Evolutionary conservation across 1,140 invertebrate genomes (phyloP), one percentile per base, ranked within the genome.

Genomic region (Anastrepha ludens): DNA sequence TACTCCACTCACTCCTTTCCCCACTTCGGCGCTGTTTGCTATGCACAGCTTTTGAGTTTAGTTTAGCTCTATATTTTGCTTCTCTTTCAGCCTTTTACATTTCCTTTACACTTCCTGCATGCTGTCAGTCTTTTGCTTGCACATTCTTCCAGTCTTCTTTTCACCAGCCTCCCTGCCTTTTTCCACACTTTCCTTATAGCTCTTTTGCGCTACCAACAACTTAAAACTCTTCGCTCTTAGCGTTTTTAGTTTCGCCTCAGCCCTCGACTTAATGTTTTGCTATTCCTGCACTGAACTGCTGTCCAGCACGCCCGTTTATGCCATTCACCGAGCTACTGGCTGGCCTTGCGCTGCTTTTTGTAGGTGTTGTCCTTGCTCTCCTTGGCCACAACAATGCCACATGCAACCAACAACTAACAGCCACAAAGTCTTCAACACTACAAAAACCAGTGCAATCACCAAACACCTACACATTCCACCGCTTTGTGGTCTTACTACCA

Each of bases 391-490:
- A 74, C 39, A 5, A 74, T 74, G 70, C 44, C 44, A 44, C 70
- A 17, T 47, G 6, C 44, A 74, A 47, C 44, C 70, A 47, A 41
- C 44, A 74, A 41, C 70, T 74, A 50, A 50, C 13, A 74, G 70
- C 70, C 44, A 17, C 70, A 74, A 74, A 74, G 47, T 47, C 70
- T 50, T 74, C 15, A 74, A 47, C 70, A 47, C 11, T 74, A 74
- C 44, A 13, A 74, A 74, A 74, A 47, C 44, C 41, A 74, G 47
- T 74, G 64, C 64, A 67, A 41, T 67, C 64, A 74, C 41, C 70
- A 2, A 74, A 74, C 70, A 74, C 70, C 70, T 47, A 74, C 70
- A 8, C 50, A 29, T 29, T 74, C 11, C 41, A 17, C 5, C 70
- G 70, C 15, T 47, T 74, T 50, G 70, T 17, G 70, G 70, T 74